Conservation (phyloP, 2,888 invertebrate genomes). For the Caenorhabditis uteleia region DNA sequence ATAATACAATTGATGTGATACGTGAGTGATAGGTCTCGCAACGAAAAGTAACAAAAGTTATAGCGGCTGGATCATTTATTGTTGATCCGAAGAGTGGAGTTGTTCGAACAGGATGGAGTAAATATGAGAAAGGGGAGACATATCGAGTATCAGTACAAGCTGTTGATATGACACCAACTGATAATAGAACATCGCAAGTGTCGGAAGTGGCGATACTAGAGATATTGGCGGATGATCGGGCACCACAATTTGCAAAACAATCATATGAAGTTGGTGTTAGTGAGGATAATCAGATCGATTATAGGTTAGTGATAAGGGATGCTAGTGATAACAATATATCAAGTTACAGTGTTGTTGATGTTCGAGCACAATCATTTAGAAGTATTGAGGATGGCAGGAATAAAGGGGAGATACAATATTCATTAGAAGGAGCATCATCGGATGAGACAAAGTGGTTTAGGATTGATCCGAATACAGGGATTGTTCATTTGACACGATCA, state of each 20-base stretch:
- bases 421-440: constrained; percentile 18
- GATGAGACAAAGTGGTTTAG: constrained; percentile 77
- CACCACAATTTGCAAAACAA: constrained; percentile 95
- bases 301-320: constrained; percentile 72
- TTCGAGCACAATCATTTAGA: constrained; percentile 90
- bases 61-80: constrained; percentile 61
- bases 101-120: constrained; percentile 57
- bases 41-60: constrained; percentile 1
- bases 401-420: constrained; percentile 49
- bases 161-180: constrained; percentile 48
- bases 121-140: constrained; percentile 51
- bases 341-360: constrained; percentile 84
- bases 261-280: constrained; percentile 93
- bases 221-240: constrained; percentile 79
- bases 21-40: constrained; percentile 44
- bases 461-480: constrained; percentile 86
- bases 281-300: constrained; percentile 92
- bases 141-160: constrained; percentile 62
- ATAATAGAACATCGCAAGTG: constrained; percentile 35
- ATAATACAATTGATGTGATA: constrained; percentile 63
- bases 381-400: constrained; percentile 48
- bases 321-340: neutral
- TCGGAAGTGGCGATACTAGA: constrained; percentile 69
- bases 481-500: constrained; percentile 92
- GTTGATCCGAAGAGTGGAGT: constrained; percentile 59